Evolutionary conservation across 2,113 vertebrate species (phyloP), one percentile per base, ranked within the genome.

Genomic region (Nipponia nippon): DNA sequence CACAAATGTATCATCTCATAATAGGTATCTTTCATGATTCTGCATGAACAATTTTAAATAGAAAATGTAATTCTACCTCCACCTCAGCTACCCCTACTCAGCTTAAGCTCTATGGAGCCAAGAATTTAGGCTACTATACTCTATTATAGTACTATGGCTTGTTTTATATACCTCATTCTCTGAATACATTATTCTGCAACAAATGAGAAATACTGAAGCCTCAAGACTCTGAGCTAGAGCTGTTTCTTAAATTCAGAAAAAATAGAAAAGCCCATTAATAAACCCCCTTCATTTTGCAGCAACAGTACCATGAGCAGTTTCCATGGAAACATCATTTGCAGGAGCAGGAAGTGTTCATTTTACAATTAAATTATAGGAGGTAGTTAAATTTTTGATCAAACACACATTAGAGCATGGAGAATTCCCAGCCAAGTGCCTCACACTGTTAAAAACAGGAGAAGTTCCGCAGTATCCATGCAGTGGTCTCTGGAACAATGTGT

Each of bases 341-440:
- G 62, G 34, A 91, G 82, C 73, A 96, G 81, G 44, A 83, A 91
- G 36, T 81, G 32, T 78, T 97, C 87, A 80, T 97, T 96, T 94
- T 88, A 78, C 88, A 96, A 97, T 96, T 95, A 97, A 96, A 96
- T 95, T 77, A 90, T 69, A 84, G 38, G 81, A 92, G 56, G 73
- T 81, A 91, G 94, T 97, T 97, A 95, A 81, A 89, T 96, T 95
- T 97, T 96, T 94, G 53, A 97, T 98, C 93, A 95, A 97, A 93
- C 49, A 72, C 83, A 69, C 89, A 91, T 92, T 80, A 94, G 75
- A 97, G 73, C 75, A 58, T 73, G 78, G 84, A 97, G 87, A 80
- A 80, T 90, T 97, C 91, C 90, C 86, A 94, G 81, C 27, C 19
- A 94, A 94, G n/a, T 73, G 87, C 58, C 62, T 87, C 81, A 84